Conservation (phyloP, 2,888 invertebrate genomes). For the Periphyllus acericola region DNA sequence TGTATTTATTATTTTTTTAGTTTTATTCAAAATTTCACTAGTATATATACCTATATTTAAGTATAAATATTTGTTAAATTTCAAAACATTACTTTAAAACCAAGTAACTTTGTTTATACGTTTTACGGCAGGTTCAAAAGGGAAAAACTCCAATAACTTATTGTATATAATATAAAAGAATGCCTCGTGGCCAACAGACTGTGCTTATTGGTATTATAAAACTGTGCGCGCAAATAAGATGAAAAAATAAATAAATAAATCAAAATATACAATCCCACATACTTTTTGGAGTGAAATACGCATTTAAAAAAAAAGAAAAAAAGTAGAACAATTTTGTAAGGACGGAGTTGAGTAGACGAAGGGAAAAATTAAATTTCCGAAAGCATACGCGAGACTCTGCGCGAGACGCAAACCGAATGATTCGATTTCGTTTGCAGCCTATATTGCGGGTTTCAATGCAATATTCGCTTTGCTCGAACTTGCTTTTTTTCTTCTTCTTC, state of each 20-base stretch:
- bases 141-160: conserved; percentile 54
- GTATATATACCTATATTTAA: not conserved
- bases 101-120: conserved; percentile 7
- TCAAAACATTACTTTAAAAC: conserved; percentile 19
- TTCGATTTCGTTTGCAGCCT: conserved; percentile 54
- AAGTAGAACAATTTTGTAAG: conserved; percentile 43
- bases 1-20: not conserved
- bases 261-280: conserved; percentile 49
- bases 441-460: conserved; percentile 57
- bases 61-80: conserved; percentile 18
- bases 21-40: conserved; percentile 35
- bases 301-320: conserved; percentile 31
- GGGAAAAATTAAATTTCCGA: conserved; percentile 54
- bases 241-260: conserved; percentile 50
- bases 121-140: conserved; percentile 52
- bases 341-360: conserved; percentile 12
- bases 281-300: conserved; percentile 44
- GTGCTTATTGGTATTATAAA: conserved; percentile 62
- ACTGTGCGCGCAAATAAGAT: conserved; percentile 42
- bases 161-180: conserved; percentile 57
- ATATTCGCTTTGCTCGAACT: conserved; percentile 30
- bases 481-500: not conserved
- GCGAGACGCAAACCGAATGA: conserved; percentile 55
- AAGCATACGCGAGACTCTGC: conserved; percentile 47
- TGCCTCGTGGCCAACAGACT: conserved; percentile 62